Evolutionary conservation across 1,140 invertebrate species (phyloP), one percentile per base, ranked within the genome.

Genomic region (Potamilus streckersoni): DNA sequence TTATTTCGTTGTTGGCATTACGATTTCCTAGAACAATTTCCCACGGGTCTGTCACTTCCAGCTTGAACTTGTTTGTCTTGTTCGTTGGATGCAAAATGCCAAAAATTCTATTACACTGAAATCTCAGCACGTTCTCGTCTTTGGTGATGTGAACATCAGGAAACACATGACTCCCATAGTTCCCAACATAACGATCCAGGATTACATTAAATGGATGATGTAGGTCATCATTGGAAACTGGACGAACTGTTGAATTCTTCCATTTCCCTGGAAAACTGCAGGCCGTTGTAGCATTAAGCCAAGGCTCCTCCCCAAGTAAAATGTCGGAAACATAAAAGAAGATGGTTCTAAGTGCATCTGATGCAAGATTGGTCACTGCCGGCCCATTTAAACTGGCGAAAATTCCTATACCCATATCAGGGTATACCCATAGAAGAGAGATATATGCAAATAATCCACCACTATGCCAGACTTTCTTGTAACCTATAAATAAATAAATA

Each of bases 381-480:
- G 75, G 75, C 12, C 75, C 75, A 61, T 77, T 77, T 4, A 77
- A 16, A 58, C 64, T 77, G 31, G 58, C 70, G 56, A 62, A 77
- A 16, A 77, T n/a, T n/a, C 75, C 70, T 14, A 73, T 27, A 11
- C 73, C 31, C 13, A 68, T 31, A 38, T 72, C 64, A 1, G 69
- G 75, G 57, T 49, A 77, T 20, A 77, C n/a, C 75, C 75, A 77
- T 14, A 72, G 15, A 12, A 77, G 60, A 17, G 75, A 77, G 17
- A 69, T 55, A 19, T 61, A 72, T 1, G 75, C 59, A 69, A 72
- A 77, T 8, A 72, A 66, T 2, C 75, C 75, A 6, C 75, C 75
- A 27, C 69, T 72, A 55, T 77, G 75, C 69, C 62, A 77, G 0
- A 72, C 12, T n/a, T 64, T 58, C 27, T 15, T 13, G 57, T 56